Conservation (phyloP, 2,888 invertebrate species). For the Hanleya hanleyi region DNA sequence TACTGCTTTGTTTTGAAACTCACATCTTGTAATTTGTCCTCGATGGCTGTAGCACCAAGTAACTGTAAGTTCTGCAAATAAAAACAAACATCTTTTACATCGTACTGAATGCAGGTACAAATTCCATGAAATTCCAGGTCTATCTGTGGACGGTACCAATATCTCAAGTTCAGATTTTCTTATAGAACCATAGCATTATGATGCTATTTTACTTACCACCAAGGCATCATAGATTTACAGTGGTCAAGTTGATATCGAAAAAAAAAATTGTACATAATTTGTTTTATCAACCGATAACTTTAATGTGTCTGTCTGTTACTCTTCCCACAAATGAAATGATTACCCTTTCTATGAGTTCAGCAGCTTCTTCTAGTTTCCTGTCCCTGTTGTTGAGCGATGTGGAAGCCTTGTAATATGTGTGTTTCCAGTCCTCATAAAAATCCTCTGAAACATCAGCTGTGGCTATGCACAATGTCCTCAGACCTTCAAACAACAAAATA, state of each 20-base stretch:
- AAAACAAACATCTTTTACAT: too few species aligned
- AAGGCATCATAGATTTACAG: neutral
- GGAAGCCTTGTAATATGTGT: conserved; percentile 89
- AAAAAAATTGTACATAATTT: too few species aligned
- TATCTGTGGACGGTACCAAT: too few species aligned
- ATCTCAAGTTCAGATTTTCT: too few species aligned
- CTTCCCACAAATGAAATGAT: neutral
- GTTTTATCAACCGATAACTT: too few species aligned
- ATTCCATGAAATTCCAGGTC: too few species aligned
- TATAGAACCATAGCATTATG: too few species aligned
- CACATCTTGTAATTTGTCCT: conserved; percentile 93
- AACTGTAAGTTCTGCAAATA: conserved; percentile 82
- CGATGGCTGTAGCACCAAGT: conserved; percentile 97
- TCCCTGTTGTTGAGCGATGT: conserved; percentile 90
- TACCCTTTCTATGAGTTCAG: conserved; percentile 89
- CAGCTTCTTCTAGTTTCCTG: conserved; percentile 91
- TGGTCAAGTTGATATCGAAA: neutral
- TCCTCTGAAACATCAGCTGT: conserved; percentile 85
- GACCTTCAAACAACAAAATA: conserved; percentile 73
- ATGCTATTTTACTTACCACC: neutral
- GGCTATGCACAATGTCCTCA: conserved; percentile 96
- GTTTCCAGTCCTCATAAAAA: conserved; percentile 80
- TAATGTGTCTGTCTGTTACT: neutral
- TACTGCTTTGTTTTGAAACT: conserved; percentile 34
- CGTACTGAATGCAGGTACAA: too few species aligned